Conservation (phyloP, 2,797 vertebrate genomes). For the Gymnopithys bicolor region DNA sequence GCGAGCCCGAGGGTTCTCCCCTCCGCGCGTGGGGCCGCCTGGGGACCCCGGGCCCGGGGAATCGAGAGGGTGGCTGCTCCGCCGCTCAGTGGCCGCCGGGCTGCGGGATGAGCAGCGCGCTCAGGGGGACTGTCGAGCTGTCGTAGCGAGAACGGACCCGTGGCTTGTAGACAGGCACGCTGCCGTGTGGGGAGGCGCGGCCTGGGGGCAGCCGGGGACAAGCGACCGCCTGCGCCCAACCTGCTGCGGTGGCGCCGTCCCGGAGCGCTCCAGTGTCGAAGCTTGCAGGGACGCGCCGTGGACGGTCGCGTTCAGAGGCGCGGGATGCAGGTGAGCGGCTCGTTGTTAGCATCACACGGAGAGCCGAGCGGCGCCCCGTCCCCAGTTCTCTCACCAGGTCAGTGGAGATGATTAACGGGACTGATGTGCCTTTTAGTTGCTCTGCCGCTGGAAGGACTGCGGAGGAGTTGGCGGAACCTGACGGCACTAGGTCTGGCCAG, state of each 20-base stretch:
- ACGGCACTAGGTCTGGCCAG: not conserved
- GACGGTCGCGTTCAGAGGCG: not conserved
- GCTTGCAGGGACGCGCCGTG: not conserved
- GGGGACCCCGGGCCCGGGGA: not conserved
- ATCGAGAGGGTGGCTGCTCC: not conserved
- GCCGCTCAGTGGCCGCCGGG: not conserved
- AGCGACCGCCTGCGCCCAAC: not conserved
- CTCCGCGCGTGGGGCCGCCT: not conserved
- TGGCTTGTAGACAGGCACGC: not conserved
- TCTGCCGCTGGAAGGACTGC: not conserved
- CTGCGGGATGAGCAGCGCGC: not conserved
- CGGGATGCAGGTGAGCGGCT: not conserved
- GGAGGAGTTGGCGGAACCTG: not conserved
- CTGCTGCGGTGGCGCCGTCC: not conserved
- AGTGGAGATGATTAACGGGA: rapidly evolving
- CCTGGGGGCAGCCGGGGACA: not conserved
- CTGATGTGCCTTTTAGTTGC: rapidly evolving
- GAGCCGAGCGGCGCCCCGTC: not conserved
- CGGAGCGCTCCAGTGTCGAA: not conserved
- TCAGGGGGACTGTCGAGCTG: not conserved
- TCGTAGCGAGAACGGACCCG: not conserved
- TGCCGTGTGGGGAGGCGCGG: not conserved
- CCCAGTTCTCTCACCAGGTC: not conserved
- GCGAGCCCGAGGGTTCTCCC: not conserved
- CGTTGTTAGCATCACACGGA: rapidly evolving